Evolutionary conservation across 1,140 invertebrate species (phyloP).

Genomic region (Scaptomyza montana): DNA sequence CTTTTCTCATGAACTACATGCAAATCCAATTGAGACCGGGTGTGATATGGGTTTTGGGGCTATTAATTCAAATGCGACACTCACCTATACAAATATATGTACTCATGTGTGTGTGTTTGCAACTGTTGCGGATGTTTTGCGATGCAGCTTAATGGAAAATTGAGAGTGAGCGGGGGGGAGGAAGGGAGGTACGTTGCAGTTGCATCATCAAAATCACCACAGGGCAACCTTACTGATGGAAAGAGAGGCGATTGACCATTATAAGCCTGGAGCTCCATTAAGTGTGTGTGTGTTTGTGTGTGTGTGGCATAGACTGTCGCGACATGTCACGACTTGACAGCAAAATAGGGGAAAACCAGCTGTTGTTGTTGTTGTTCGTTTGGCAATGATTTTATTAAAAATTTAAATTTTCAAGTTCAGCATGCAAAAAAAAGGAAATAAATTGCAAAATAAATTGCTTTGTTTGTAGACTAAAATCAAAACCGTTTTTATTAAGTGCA

Average conservation of each 20-base stretch:
- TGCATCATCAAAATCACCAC: conserved; percentile 33
- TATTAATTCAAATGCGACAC: conserved; percentile 15
- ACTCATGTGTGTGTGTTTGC: not conserved
- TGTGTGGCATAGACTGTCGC: not conserved
- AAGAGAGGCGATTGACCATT: conserved; percentile 9
- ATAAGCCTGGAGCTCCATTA: not conserved
- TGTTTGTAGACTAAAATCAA: conserved; percentile 1
- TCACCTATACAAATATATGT: not conserved
- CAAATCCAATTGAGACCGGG: not conserved
- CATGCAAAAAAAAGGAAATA: conserved; percentile 16
- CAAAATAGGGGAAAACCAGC: conserved; percentile 8
- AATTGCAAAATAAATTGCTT: conserved; percentile 22
- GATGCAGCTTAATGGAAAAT: not conserved
- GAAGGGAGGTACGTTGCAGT: conserved; percentile 7
- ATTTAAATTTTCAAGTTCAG: conserved; percentile 80
- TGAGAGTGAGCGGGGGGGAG: not conserved
- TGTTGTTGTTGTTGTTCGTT: conserved; percentile 53
- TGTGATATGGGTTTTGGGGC: conserved; percentile 5
- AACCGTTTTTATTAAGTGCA: not conserved
- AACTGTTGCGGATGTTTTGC: conserved; percentile 8
- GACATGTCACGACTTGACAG: conserved; percentile 42
- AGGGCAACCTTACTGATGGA: conserved; percentile 1
- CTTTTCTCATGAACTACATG: not conserved
- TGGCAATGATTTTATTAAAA: conserved; percentile 79
- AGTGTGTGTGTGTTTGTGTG: not conserved